Conservation (phyloP, 2,888 invertebrate genomes). For the Polydrusus cervinus region DNA sequence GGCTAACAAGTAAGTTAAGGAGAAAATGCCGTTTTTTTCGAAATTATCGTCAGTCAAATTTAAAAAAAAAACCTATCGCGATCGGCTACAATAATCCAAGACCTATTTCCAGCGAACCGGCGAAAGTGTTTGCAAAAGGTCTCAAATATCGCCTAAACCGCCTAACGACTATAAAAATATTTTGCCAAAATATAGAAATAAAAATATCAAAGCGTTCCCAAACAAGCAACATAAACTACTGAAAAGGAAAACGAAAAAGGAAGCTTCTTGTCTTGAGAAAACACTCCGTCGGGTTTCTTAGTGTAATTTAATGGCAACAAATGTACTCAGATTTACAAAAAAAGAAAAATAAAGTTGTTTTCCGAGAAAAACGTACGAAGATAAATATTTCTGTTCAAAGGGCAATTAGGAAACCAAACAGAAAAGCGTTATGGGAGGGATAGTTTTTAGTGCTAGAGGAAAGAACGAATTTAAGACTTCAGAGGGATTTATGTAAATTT, state of each 20-base stretch:
- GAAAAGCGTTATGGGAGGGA: neutral
- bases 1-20: no score
- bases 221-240: slow-evolving; percentile 4
- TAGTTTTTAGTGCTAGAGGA: neutral
- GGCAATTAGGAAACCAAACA: slow-evolving; percentile 13
- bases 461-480: no score
- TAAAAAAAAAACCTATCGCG: no score
- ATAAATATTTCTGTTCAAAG: slow-evolving; percentile 25
- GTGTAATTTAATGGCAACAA: slow-evolving; percentile 26
- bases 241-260: slow-evolving; percentile 13
- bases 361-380: neutral
- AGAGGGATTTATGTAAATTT: no score
- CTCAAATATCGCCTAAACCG: no score
- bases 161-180: neutral
- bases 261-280: slow-evolving; percentile 22
- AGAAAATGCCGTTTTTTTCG: no score
- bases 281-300: slow-evolving; percentile 21
- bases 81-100: no score
- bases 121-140: no score
- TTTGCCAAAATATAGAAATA: slow-evolving; percentile 2
- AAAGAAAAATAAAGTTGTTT: slow-evolving; percentile 2
- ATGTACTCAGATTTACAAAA: slow-evolving; percentile 25
- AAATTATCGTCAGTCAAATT: no score
- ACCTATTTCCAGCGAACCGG: no score
- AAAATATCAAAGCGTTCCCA: neutral